These are phyloP conservation scores for Napeogenes inachia DNA, from an alignment of 2,888 invertebrate species.

Conservation along the genomic window DNA sequence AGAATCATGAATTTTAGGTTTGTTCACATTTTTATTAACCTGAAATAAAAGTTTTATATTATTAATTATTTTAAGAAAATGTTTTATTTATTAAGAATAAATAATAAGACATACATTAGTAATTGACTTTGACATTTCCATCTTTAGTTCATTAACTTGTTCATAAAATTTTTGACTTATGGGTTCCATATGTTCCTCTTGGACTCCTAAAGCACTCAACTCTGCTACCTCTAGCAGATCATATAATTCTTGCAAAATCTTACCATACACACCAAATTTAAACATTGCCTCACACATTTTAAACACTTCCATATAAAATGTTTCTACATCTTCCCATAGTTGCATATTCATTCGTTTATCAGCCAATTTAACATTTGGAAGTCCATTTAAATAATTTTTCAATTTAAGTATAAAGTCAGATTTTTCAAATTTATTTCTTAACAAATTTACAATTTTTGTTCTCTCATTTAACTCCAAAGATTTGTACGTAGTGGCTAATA, in stretches of 20 bases:
- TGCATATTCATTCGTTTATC: constrained; percentile 63
- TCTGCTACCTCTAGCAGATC: constrained; percentile 52
- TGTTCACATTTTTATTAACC: constrained; percentile 7
- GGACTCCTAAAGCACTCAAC: constrained; percentile 53
- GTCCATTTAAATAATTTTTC: constrained; percentile 46
- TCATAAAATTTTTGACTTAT: constrained; percentile 67
- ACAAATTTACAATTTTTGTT: constrained; percentile 49
- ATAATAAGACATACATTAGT: constrained; percentile 42
- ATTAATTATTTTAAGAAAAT: background rate
- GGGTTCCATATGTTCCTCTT: constrained; percentile 57
- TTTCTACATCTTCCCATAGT: constrained; percentile 65
- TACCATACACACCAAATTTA: constrained; percentile 42
- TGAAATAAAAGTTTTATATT: constrained; percentile 1
- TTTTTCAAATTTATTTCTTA: constrained; percentile 38
- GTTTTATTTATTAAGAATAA: background rate
- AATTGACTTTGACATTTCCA: constrained; percentile 37
- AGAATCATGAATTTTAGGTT: constrained; percentile 31
- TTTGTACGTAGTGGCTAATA: constrained; percentile 59
- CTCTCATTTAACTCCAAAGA: constrained; percentile 51
- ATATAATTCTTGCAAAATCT: constrained; percentile 43
- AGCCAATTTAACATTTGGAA: constrained; percentile 54
- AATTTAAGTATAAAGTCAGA: constrained; percentile 55
- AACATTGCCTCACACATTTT: constrained; percentile 55
- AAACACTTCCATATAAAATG: constrained; percentile 51
- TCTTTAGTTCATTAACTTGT: constrained; percentile 43